Evolutionary conservation across 2,113 vertebrate genomes (phyloP).

Genomic region (Tympanuchus pallidicinctus): DNA sequence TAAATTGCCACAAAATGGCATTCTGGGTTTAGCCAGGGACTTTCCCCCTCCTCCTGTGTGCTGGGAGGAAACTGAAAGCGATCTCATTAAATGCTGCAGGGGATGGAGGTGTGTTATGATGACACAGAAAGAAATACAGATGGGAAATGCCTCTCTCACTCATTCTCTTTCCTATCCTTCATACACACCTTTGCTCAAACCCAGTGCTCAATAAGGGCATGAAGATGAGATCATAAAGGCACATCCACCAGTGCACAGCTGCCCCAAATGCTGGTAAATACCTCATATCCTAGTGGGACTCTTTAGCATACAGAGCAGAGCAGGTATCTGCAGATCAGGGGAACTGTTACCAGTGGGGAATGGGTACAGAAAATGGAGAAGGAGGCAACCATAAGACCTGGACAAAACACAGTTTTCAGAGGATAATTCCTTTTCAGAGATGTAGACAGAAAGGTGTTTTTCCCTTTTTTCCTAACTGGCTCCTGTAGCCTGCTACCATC

Average conservation of each 20-base stretch:
- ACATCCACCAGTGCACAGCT: fast-evolving
- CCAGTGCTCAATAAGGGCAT: not conserved
- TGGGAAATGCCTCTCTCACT: not conserved
- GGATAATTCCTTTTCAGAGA: not conserved
- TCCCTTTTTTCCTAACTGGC: fast-evolving
- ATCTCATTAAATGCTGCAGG: conserved; percentile 40
- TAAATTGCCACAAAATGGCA: conserved; percentile 78
- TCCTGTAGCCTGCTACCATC: not conserved
- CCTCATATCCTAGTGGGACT: not conserved
- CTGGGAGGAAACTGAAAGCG: conserved; percentile 17
- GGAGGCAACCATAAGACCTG: fast-evolving
- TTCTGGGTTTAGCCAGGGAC: conserved; percentile 60
- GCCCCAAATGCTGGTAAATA: not conserved
- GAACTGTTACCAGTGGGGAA: not conserved
- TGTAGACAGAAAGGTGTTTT: not conserved
- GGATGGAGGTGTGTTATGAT: not conserved
- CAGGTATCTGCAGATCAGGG: not conserved
- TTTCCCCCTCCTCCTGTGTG: not conserved
- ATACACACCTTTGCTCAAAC: not conserved
- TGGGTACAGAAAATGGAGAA: not conserved
- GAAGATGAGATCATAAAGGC: not conserved
- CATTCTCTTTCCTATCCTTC: not conserved
- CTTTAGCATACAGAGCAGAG: not conserved
- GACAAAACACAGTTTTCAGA: not conserved
- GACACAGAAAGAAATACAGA: not conserved